Conservation (phyloP, 2,888 invertebrate genomes). For the Lordiphosa fenestrarum region DNA sequence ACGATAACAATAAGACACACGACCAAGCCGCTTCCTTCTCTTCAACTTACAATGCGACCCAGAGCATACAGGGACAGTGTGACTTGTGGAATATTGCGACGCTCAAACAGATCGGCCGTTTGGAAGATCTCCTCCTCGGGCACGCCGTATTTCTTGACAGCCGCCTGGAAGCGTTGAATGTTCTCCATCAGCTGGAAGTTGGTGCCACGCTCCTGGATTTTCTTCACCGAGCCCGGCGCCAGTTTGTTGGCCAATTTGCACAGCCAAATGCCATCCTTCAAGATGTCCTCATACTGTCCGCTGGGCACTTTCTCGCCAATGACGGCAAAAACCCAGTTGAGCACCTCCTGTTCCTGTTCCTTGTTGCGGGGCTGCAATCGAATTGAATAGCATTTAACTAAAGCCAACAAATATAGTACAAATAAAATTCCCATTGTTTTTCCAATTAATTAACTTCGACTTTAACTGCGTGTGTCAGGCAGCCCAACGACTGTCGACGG, state of each 20-base stretch:
- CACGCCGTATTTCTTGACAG: constrained; percentile 96
- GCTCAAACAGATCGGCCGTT: constrained; percentile 98
- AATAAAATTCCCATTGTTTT: not conserved
- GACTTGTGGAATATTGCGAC: constrained; percentile 98
- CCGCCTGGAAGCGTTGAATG: constrained; percentile 98
- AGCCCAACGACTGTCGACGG: constrained; percentile 1
- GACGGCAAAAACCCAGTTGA: constrained; percentile 94
- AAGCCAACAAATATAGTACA: not conserved
- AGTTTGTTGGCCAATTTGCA: constrained; percentile 98
- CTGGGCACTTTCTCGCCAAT: constrained; percentile 91
- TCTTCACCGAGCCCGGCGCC: constrained; percentile 95
- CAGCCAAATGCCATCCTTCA: constrained; percentile 93
- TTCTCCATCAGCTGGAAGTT: constrained; percentile 99
- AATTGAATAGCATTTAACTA: constrained; percentile 23
- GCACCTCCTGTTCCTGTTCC: constrained; percentile 93
- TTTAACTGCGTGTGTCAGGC: no score
- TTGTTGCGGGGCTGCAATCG: constrained; percentile 88
- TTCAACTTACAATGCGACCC: constrained; percentile 92
- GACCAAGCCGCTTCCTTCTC: not conserved
- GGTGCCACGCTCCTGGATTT: constrained; percentile 96
- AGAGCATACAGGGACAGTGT: constrained; percentile 95
- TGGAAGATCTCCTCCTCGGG: constrained; percentile 99
- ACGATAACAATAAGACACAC: not conserved
- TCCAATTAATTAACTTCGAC: not conserved
- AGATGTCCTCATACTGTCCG: constrained; percentile 91